Percentiles rank a stretch among this genome's conserved stretches.
Conservation (phyloP, 2,888 invertebrate species). For the Crossocerus cetratus region DNA sequence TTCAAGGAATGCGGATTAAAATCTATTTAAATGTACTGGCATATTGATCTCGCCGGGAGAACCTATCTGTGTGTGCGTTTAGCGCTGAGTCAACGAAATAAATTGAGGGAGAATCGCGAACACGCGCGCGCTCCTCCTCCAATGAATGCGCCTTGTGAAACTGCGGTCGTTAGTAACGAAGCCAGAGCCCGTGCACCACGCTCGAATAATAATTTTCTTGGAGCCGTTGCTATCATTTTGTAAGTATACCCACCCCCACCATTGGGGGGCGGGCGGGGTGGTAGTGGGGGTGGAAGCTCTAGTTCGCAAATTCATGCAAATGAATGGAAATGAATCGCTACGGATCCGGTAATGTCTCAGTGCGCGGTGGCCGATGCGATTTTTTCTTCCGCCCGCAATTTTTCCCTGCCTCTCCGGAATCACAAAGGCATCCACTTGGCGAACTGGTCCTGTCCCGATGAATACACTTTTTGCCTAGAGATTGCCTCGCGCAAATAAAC, state of each 20-base stretch:
- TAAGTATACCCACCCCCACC: neutral
- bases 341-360: constrained; percentile 21
- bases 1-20: no score
- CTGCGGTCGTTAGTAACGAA: constrained; percentile 18
- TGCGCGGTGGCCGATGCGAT: constrained; percentile 3
- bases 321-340: constrained; percentile 48
- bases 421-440: constrained; percentile 47
- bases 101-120: neutral
- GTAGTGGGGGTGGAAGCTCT: constrained; percentile 7
- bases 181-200: constrained; percentile 15
- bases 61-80: no score
- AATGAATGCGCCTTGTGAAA: constrained; percentile 23
- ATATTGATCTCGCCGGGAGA: no score
- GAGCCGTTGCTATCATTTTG: constrained; percentile 41
- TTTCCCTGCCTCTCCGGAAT: constrained; percentile 34
- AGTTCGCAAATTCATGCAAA: constrained; percentile 40
- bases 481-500: constrained; percentile 52
- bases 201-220: constrained; percentile 38
- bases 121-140: neutral
- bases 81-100: neutral
- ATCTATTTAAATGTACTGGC: no score
- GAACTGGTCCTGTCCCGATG: constrained; percentile 37
- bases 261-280: neutral
- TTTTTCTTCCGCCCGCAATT: constrained; percentile 24
- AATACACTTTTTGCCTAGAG: constrained; percentile 45